Conservation (phyloP, 1,140 invertebrate species). For the Pseudomyrmex dendroicus region DNA sequence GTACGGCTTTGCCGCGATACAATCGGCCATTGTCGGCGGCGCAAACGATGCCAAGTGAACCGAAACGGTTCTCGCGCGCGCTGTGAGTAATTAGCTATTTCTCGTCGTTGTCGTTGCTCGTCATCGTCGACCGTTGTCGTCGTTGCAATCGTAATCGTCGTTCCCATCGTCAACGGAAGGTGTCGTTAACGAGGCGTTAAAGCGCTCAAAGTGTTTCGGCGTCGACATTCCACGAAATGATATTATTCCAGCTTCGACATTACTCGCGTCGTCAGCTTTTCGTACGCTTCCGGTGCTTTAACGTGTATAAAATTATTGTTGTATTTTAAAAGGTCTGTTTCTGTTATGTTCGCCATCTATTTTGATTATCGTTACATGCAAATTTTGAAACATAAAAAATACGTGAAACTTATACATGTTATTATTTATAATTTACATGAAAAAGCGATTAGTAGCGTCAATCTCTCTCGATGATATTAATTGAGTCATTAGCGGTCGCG, state of each 20-base stretch:
- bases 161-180: constrained; percentile 27
- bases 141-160: constrained; percentile 25
- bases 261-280: constrained; percentile 26
- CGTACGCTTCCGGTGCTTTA: constrained; percentile 10
- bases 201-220: constrained; percentile 35
- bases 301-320: constrained; percentile 22
- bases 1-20: constrained; percentile 43
- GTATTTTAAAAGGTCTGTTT: too few relatives aligned
- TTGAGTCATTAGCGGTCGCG: too few relatives aligned
- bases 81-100: constrained; percentile 65
- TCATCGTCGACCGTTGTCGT: constrained; percentile 13
- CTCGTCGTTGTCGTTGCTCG: constrained; percentile 27
- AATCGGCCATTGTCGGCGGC: constrained; percentile 61
- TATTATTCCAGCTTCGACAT: background rate
- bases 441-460: too few relatives aligned
- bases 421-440: background rate
- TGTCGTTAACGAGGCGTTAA: constrained; percentile 63
- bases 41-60: constrained; percentile 60
- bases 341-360: background rate
- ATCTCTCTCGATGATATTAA: background rate
- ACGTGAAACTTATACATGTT: background rate
- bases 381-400: background rate
- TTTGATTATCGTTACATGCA: background rate
- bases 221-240: constrained; percentile 26
- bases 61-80: constrained; percentile 53